A percentile compares a stretch with the other conserved stretches of the same genome.
Conservation (phyloP, 2,113 vertebrate genomes). For the Atractosteus spatula region DNA sequence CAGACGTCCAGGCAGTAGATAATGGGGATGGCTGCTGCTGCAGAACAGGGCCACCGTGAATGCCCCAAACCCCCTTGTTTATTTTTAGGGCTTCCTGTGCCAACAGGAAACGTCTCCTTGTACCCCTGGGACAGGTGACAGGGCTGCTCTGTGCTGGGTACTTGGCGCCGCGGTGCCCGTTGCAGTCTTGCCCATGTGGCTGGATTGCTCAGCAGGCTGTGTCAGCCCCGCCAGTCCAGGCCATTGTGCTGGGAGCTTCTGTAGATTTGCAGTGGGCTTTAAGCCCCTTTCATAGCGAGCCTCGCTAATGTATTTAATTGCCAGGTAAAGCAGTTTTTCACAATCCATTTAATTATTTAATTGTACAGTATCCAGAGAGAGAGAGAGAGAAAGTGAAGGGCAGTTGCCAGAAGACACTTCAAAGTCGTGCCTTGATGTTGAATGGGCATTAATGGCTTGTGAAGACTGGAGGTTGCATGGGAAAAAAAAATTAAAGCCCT, state of each 20-base stretch:
- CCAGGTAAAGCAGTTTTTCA: conserved; percentile 81
- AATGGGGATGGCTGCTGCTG: too few species aligned
- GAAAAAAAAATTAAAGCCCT: conserved; percentile 79
- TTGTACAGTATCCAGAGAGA: conserved; percentile 80
- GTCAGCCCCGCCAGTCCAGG: too few species aligned
- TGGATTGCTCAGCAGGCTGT: conserved; percentile 11
- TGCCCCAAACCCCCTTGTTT: too few species aligned
- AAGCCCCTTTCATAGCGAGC: conserved; percentile 69
- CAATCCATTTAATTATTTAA: conserved; percentile 93
- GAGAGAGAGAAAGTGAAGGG: conserved; percentile 61
- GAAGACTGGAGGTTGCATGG: conserved; percentile 88
- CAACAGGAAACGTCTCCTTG: too few species aligned
- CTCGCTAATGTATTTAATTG: conserved; percentile 86
- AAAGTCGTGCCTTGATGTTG: conserved; percentile 91
- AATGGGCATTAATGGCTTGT: conserved; percentile 92
- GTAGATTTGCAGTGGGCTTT: conserved; percentile 44
- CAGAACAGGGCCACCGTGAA: too few species aligned
- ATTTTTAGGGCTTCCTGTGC: too few species aligned
- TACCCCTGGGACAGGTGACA: too few species aligned
- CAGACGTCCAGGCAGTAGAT: too few species aligned
- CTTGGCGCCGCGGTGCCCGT: too few species aligned
- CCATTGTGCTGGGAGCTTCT: conserved; percentile 51
- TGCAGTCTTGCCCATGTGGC: conserved; percentile 69
- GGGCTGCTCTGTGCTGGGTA: too few species aligned
- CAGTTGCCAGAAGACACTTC: conserved; percentile 94